phyloP scores from a whole-genome alignment of 2,113 vertebrate species.

The Boleophthalmus pectinirostris region DNA sequence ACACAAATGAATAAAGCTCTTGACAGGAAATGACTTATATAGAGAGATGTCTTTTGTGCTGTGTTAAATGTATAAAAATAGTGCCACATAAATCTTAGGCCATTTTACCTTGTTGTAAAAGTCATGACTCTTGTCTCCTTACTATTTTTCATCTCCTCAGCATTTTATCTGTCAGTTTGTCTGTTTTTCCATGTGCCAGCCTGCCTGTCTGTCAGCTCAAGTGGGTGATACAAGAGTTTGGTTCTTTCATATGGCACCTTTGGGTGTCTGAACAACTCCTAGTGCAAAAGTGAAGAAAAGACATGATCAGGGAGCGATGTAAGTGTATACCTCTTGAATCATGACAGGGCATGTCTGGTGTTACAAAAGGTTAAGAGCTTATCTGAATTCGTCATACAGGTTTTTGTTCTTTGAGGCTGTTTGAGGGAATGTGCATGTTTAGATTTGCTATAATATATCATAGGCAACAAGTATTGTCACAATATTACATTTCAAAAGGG shows the following conservation, averaged over 20 bases:
- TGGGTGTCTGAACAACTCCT: constrained; percentile 41
- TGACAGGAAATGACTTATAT: background rate
- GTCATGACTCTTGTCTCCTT: constrained; percentile 11
- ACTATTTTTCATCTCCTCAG: constrained; percentile 9
- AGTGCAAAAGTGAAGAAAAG: constrained; percentile 23
- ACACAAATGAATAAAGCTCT: constrained; percentile 4
- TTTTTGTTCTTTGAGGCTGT: background rate
- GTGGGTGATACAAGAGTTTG: constrained; percentile 26
- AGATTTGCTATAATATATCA: too few relatives aligned
- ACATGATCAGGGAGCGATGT: constrained; percentile 32
- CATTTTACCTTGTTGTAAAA: constrained; percentile 1
- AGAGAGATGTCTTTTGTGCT: background rate
- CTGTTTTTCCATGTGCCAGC: constrained; percentile 19
- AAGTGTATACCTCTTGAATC: constrained; percentile 49
- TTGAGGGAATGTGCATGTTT: background rate
- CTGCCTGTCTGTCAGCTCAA: constrained; percentile 23
- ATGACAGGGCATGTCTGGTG: constrained; percentile 46
- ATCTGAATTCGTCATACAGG: constrained; percentile 8
- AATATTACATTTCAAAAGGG: too few relatives aligned
- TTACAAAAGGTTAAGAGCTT: constrained; percentile 39
- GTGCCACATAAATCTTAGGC: background rate
- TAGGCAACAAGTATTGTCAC: too few relatives aligned
- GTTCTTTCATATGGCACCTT: constrained; percentile 42
- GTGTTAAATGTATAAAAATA: constrained; percentile 4
- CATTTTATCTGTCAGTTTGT: constrained; percentile 18